phyloP scores from a whole-genome alignment of 2,113 vertebrate species.

The Suncus etruscus region DNA sequence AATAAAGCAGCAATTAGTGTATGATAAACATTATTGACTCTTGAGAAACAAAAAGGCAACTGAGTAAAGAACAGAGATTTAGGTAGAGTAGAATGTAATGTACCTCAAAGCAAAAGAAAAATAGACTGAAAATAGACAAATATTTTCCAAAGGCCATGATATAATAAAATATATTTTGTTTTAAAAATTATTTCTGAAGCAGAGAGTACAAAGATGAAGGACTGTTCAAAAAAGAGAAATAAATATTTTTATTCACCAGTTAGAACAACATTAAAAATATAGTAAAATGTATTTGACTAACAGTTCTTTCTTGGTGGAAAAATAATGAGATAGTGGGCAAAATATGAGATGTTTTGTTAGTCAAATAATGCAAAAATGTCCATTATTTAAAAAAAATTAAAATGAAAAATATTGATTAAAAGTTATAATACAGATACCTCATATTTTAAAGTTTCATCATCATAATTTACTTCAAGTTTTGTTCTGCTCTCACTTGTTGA shows the following conservation, averaged over 20 bases:
- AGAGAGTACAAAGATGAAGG: neutral
- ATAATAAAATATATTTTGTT: neutral
- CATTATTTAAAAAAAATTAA: conserved; percentile 30
- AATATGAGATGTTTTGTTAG: neutral
- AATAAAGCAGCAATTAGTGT: conserved; percentile 68
- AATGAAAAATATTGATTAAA: neutral
- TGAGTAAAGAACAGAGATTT: neutral
- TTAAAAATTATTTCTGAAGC: conserved; percentile 17
- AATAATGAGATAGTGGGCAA: neutral
- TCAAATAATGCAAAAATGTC: neutral
- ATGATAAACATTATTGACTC: conserved; percentile 2
- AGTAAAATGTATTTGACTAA: neutral
- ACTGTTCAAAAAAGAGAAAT: neutral
- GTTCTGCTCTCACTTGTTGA: neutral
- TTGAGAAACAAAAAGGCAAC: conserved; percentile 65
- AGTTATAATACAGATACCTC: neutral
- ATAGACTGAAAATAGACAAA: neutral
- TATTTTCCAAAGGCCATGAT: conserved; percentile 45
- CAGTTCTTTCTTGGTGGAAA: neutral
- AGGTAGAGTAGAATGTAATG: neutral
- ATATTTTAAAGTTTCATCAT: neutral
- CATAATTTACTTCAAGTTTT: neutral
- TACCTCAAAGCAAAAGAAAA: neutral
- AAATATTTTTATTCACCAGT: neutral
- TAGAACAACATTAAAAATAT: neutral